phyloP scores from a whole-genome alignment of 2,797 vertebrate species.

The Oceanodroma leucorhoa region DNA sequence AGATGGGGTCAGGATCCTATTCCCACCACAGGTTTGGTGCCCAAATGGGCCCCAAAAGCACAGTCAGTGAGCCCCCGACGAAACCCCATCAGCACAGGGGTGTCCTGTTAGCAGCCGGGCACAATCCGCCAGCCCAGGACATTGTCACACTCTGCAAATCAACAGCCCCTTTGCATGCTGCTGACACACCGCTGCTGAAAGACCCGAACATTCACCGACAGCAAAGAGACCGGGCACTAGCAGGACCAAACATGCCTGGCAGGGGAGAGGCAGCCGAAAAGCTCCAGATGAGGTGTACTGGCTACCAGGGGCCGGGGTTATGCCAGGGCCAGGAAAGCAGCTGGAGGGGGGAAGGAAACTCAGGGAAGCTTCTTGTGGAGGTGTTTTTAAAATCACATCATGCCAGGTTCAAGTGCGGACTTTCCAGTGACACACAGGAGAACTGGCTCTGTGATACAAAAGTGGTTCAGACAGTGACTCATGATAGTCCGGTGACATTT shows the following conservation, averaged over 20 bases:
- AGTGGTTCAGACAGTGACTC: background rate
- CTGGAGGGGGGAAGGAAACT: background rate
- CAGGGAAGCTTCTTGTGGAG: background rate
- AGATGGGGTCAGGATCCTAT: background rate
- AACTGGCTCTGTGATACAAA: background rate
- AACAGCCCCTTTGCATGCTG: background rate
- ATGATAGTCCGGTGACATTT: background rate
- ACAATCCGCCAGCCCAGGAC: background rate
- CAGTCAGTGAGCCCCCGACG: fast-evolving
- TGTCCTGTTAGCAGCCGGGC: background rate
- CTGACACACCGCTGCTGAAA: background rate
- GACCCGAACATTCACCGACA: fast-evolving
- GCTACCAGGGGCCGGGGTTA: background rate
- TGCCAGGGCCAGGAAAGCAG: background rate
- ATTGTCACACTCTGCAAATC: background rate
- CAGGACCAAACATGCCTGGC: fast-evolving
- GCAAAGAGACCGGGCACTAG: fast-evolving
- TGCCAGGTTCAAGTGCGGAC: background rate
- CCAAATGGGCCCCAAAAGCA: background rate
- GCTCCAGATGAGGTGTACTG: background rate
- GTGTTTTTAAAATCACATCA: background rate
- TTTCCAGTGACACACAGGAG: background rate
- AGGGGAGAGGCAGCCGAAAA: background rate
- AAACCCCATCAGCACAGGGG: background rate
- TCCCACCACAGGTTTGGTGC: background rate